These are phyloP conservation scores for Botia kubotai DNA, from an alignment of 2,797 vertebrate species.

Conservation along the genomic window DNA sequence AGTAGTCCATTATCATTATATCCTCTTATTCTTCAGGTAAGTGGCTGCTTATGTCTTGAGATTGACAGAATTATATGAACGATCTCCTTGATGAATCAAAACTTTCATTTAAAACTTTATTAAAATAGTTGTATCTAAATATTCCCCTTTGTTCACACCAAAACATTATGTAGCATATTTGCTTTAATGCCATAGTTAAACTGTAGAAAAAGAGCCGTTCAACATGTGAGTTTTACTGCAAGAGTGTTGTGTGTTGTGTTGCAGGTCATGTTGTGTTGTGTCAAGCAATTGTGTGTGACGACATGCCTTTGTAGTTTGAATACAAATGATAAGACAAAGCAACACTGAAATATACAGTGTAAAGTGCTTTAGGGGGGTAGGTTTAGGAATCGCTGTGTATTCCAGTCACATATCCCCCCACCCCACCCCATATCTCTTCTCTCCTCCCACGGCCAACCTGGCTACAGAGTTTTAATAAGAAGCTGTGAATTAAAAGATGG, in stretches of 20 bases:
- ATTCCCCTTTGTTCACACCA: background rate
- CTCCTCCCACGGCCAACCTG: constrained; percentile 55
- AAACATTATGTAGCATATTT: background rate
- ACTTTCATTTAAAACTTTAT: background rate
- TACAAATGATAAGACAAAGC: constrained; percentile 46
- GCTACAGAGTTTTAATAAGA: constrained; percentile 58
- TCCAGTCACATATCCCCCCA: constrained; percentile 51
- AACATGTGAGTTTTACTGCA: too few species aligned
- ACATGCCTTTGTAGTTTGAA: constrained; percentile 39
- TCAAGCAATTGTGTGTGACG: constrained; percentile 39
- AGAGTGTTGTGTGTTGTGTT: background rate
- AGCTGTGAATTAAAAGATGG: constrained; percentile 56
- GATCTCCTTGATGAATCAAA: background rate
- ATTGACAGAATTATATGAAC: too few species aligned
- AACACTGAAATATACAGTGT: background rate
- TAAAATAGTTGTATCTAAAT: background rate
- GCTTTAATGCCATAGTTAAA: background rate
- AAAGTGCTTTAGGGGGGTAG: background rate
- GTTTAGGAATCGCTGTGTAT: constrained; percentile 47
- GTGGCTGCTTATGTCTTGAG: too few species aligned
- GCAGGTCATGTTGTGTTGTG: constrained; percentile 31
- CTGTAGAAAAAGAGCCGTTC: background rate
- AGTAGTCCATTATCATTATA: too few species aligned
- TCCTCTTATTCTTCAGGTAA: too few species aligned
- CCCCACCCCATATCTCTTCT: constrained; percentile 41